These are phyloP conservation scores for Cuculus canorus DNA, from an alignment of 2,797 vertebrate genomes.

Conservation along the genomic window DNA sequence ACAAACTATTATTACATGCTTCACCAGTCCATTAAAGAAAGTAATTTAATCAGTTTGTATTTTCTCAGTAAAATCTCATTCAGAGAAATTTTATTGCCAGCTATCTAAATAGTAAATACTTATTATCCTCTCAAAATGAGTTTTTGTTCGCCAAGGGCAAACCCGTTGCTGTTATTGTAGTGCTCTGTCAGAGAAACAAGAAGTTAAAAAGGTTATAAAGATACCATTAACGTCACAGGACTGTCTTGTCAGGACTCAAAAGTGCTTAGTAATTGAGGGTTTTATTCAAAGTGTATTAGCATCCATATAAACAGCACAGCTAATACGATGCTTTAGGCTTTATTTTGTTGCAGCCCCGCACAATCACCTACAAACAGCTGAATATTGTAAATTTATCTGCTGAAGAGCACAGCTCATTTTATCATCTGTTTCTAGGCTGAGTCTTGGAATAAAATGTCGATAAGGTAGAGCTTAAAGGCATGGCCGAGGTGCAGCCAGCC, in stretches of 20 bases:
- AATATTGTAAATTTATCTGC: conserved; percentile 65
- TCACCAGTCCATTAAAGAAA: conserved; percentile 87
- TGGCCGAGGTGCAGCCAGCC: conserved; percentile 37
- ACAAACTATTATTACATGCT: conserved; percentile 82
- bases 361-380: conserved; percentile 69
- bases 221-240: conserved; percentile 79
- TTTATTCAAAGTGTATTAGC: conserved; percentile 79
- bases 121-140: conserved; percentile 83
- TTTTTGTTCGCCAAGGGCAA: conserved; percentile 84
- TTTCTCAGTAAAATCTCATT: conserved; percentile 83
- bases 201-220: conserved; percentile 85
- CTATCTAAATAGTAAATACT: conserved; percentile 87
- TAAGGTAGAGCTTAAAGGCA: conserved; percentile 49
- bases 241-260: conserved; percentile 75
- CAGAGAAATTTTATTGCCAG: conserved; percentile 83
- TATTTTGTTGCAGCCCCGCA: conserved; percentile 66
- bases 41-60: conserved; percentile 86
- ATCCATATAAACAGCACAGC: conserved; percentile 66
- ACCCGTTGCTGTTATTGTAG: conserved; percentile 72
- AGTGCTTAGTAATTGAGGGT: conserved; percentile 78
- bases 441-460: conserved; percentile 54
- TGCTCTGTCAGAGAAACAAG: conserved; percentile 80
- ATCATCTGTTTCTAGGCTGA: conserved; percentile 49
- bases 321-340: conserved; percentile 76
- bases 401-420: conserved; percentile 38